Percentiles rank a stretch among this genome's conserved stretches.
Evolutionary conservation across 2,888 invertebrate genomes (phyloP).

Genomic region (Epirrhoe tristata): DNA sequence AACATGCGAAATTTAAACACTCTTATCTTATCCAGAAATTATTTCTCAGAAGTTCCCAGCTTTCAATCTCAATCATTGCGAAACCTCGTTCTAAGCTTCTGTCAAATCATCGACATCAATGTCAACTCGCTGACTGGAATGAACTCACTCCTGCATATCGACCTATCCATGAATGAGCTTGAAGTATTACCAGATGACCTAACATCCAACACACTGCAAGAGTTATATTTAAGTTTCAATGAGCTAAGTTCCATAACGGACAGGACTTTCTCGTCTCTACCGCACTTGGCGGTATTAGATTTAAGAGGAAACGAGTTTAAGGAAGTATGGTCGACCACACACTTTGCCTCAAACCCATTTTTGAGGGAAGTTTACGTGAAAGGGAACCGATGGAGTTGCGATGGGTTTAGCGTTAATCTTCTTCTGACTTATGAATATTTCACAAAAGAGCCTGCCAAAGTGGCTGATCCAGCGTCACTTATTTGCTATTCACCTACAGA

Average conservation of each 20-base stretch:
- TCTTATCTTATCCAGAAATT: conserved; percentile 88
- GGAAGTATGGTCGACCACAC: conserved; percentile 85
- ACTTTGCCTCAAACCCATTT: conserved; percentile 86
- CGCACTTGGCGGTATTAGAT: conserved; percentile 87
- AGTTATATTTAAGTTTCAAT: conserved; percentile 86
- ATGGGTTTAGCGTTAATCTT: conserved; percentile 86
- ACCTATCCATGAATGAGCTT: conserved; percentile 88
- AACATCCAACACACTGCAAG: conserved; percentile 85
- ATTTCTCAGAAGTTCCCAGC: conserved; percentile 84
- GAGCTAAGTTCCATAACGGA: conserved; percentile 86
- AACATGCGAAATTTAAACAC: conserved; percentile 83
- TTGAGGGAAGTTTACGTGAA: conserved; percentile 86
- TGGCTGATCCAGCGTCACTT: conserved; percentile 71
- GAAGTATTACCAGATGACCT: conserved; percentile 86
- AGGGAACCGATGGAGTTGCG: conserved; percentile 92
- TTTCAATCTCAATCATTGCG: conserved; percentile 85
- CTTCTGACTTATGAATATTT: conserved; percentile 86
- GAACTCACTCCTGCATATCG: conserved; percentile 84
- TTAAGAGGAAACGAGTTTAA: conserved; percentile 90
- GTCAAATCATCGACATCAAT: conserved; percentile 86
- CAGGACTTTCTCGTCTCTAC: conserved; percentile 86
- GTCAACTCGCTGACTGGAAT: conserved; percentile 81
- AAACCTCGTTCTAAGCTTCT: conserved; percentile 86
- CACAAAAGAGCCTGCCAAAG: conserved; percentile 82
- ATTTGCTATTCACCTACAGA: conserved; percentile 89